phyloP scores from a whole-genome alignment of 1,140 invertebrate species.

The Halesus radiatus region DNA sequence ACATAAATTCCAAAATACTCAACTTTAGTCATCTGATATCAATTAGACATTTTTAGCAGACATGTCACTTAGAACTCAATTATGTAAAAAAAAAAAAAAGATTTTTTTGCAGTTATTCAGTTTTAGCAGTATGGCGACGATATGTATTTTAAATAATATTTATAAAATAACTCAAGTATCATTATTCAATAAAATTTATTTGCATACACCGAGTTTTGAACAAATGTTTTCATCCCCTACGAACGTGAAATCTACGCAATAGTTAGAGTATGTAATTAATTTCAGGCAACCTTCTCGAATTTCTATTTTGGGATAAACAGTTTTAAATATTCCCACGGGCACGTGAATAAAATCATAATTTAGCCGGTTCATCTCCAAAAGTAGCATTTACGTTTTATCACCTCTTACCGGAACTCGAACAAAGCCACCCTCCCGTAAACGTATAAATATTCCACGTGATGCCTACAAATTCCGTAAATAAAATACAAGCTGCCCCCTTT shows the following conservation, averaged over 20 bases:
- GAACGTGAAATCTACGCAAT: too few relatives aligned
- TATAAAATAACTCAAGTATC: too few relatives aligned
- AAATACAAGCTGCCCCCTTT: slow-evolving; percentile 1
- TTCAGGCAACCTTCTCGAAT: background rate
- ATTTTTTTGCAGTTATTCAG: too few relatives aligned
- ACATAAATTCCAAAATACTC: too few relatives aligned
- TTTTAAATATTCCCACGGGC: background rate
- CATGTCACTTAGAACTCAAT: too few relatives aligned
- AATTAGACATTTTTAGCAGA: too few relatives aligned
- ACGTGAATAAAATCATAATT: background rate
- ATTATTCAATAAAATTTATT: background rate
- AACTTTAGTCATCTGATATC: too few relatives aligned
- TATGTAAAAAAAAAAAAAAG: too few relatives aligned
- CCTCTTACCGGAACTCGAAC: slow-evolving; percentile 17
- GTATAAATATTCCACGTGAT: slow-evolving; percentile 12
- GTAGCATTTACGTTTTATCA: background rate
- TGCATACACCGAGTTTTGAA: background rate
- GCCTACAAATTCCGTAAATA: slow-evolving; percentile 16
- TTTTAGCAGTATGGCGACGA: too few relatives aligned
- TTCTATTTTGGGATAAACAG: background rate
- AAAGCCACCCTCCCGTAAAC: background rate
- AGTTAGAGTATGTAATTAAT: too few relatives aligned
- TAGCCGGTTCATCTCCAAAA: background rate
- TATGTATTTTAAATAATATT: too few relatives aligned
- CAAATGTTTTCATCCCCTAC: too few relatives aligned